These are phyloP conservation scores for Palythoa grandis DNA, from an alignment of 92 coral and sea anemone genomes.

Conservation along the genomic window DNA sequence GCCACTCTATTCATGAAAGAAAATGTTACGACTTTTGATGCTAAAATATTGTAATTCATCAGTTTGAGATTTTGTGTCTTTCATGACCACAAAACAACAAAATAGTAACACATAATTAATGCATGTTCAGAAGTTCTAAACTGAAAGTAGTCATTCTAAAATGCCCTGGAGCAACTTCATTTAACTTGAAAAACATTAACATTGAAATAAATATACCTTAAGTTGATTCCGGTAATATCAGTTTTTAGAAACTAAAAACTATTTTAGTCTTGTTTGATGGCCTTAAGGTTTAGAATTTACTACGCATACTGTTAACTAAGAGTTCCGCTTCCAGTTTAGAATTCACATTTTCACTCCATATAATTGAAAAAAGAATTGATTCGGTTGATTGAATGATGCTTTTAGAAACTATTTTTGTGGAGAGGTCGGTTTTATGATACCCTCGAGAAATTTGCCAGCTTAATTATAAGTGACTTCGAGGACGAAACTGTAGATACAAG, in stretches of 20 bases:
- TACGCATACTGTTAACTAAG: not conserved
- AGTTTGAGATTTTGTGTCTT: too few relatives aligned
- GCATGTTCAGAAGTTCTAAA: too few relatives aligned
- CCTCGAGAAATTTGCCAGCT: too few relatives aligned
- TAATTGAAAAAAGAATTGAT: not conserved
- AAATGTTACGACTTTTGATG: too few relatives aligned
- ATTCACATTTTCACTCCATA: not conserved
- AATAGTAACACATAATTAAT: too few relatives aligned
- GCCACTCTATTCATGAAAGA: too few relatives aligned
- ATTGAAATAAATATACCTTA: not conserved
- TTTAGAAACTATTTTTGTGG: not conserved
- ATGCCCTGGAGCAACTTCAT: not conserved
- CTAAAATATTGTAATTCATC: too few relatives aligned
- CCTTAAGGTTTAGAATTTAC: not conserved
- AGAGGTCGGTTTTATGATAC: not conserved
- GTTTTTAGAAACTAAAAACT: not conserved
- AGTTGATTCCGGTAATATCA: not conserved
- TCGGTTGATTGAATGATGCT: not conserved
- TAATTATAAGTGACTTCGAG: too few relatives aligned
- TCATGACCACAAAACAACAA: too few relatives aligned
- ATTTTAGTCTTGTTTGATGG: not conserved
- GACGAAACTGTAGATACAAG: too few relatives aligned
- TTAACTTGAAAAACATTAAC: not conserved
- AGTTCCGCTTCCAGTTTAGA: not conserved
- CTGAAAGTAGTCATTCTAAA: too few relatives aligned